Base-by-base conservation (phyloP, 2,888 invertebrate genomes). In the Gastrophysa polygoni region DNA sequence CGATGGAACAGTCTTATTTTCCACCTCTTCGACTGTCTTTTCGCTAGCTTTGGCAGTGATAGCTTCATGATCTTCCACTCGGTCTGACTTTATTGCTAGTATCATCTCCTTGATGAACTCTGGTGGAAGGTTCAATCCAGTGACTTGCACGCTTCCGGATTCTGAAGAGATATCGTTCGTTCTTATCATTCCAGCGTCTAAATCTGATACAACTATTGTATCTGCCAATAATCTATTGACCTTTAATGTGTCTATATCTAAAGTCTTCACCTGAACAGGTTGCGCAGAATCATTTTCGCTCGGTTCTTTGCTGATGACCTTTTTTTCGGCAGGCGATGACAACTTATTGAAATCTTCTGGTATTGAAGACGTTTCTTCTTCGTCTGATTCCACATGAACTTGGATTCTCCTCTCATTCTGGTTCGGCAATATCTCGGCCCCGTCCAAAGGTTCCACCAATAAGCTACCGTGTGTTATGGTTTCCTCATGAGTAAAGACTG, bases 191-290 rank as follows among this genome's bases (percentile, higher is more conserved):
- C 87, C 85, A 5, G 92, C 90, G 74, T 93, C 92, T 63, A 93
- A 87, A 78, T 93, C 92, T 0, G 92, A 92, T 0, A 93, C 92
- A 52, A 89, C 84, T 64, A 93, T 91, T 78, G 90, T 91, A 58
- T 88, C 89, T 0, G 93, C 92, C 77, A 92, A 89, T 44, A 93
- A 81, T 72, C 92, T 91, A 60, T 89, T 89, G 0, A 93, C 93
- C 67, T 88, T 91, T 17, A 94, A 78, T 52, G 89, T 85, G 59
- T 92, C 92, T 0, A 94, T 93, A 75, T 92, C 91, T 63, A 93
- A 83, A 76, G 93, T 92, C 21, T 84, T 83, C 1, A 93, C 87
- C 76, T 91, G 89, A 34, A 92, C 82, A 69, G 88, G 85, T 71
- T 88, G 86, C 50, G 90, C 64, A n/a, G 81, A 63, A 59, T 80